These are phyloP conservation scores for Carettochelys insculpta DNA, from an alignment of 2,113 vertebrate species.

Conservation along the genomic window DNA sequence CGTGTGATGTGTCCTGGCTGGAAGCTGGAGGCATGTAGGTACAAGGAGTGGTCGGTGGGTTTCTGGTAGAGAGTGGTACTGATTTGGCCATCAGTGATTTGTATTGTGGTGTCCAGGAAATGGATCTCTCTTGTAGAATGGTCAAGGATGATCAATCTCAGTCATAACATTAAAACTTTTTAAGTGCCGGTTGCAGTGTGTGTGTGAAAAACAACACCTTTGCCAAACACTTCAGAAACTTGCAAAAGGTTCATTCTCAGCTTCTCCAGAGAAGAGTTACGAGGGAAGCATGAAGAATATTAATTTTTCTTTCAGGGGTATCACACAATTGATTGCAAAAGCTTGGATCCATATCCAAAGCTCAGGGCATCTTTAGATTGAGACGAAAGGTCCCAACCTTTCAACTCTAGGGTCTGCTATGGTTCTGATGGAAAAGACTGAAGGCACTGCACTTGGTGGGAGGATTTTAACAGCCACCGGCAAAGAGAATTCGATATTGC, in stretches of 20 bases:
- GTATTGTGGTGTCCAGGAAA: no score
- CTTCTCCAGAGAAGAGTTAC: neutral
- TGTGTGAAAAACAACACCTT: neutral
- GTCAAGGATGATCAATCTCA: no score
- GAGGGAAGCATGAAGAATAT: neutral
- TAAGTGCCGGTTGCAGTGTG: neutral
- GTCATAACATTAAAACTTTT: no score
- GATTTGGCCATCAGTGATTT: no score
- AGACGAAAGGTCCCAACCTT: rapidly evolving
- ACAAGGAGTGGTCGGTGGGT: no score
- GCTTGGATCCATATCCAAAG: rapidly evolving
- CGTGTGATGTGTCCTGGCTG: no score
- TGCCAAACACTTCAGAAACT: neutral
- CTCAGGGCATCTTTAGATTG: neutral
- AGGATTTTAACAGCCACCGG: neutral
- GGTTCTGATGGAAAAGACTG: neutral
- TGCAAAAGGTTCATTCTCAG: neutral
- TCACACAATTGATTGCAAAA: neutral
- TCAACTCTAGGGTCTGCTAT: neutral
- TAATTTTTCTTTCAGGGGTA: no score
- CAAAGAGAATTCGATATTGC: neutral
- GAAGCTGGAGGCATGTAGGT: no score
- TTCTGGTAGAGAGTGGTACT: no score
- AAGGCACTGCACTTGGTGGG: neutral
- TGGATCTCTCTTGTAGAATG: no score